phyloP scores from a whole-genome alignment of 2,797 vertebrate genomes.

The Spinus pinus region DNA sequence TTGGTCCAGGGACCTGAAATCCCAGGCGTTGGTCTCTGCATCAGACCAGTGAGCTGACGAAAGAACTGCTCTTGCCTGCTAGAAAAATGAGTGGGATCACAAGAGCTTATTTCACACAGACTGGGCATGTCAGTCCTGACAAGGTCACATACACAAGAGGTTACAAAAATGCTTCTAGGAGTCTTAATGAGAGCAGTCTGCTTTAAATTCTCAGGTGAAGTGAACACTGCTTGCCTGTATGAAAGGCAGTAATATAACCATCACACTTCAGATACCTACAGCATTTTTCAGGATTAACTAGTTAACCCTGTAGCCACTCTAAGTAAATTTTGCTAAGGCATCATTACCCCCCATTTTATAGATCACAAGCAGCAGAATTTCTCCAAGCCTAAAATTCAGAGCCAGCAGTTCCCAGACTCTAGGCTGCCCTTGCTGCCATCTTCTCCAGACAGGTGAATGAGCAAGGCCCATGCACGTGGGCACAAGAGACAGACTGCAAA shows the following conservation, averaged over 20 bases:
- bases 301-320: background rate
- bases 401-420: background rate
- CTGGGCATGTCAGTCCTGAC: background rate
- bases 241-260: background rate
- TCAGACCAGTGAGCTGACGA: background rate
- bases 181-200: background rate
- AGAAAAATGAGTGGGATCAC: background rate
- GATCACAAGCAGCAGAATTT: background rate
- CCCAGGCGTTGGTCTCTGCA: accelerated
- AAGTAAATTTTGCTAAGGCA: background rate
- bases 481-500: background rate
- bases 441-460: background rate
- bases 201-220: background rate
- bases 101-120: background rate
- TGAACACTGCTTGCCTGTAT: background rate
- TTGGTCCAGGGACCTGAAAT: background rate
- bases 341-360: background rate
- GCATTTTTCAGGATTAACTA: background rate
- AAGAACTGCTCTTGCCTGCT: background rate
- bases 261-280: background rate
- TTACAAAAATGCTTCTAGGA: background rate
- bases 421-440: background rate
- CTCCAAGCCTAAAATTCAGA: background rate
- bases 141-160: background rate
- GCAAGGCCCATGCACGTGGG: background rate